Conservation (phyloP, 2,797 vertebrate genomes). For the Morus bassanus region DNA sequence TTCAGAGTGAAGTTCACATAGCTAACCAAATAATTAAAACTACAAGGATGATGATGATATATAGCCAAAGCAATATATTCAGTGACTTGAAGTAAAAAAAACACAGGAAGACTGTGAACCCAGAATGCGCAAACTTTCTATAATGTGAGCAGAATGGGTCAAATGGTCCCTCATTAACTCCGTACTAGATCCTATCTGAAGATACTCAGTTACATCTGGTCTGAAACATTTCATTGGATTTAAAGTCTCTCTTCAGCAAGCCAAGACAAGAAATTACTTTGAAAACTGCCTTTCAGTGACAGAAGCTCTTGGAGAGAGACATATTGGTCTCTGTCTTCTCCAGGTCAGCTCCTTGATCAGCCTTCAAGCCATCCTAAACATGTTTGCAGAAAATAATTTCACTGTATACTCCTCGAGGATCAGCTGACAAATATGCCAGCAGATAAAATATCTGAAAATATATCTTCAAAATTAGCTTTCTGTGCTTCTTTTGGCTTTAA, state of each 20-base stretch:
- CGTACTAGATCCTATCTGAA: not conserved
- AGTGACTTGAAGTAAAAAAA: rapidly evolving
- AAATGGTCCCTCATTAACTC: not conserved
- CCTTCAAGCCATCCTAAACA: not conserved
- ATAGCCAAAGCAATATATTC: not conserved
- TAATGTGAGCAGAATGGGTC: not conserved
- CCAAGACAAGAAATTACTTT: not conserved
- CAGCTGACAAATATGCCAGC: not conserved
- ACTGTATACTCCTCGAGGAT: not conserved
- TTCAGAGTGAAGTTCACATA: not conserved
- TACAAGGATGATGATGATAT: not conserved
- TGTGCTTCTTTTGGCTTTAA: not conserved
- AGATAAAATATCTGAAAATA: not conserved
- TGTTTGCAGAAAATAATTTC: not conserved
- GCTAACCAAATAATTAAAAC: not conserved
- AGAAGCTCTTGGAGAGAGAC: not conserved
- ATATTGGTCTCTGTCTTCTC: not conserved
- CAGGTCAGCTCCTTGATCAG: not conserved
- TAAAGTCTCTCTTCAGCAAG: not conserved
- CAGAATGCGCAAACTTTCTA: not conserved
- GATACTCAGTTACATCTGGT: not conserved
- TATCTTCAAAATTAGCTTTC: not conserved
- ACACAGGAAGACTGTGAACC: not conserved
- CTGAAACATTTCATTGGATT: not conserved
- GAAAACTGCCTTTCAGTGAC: not conserved